Evolutionary conservation across 53 echinoderm and acorn worm species (phyloP).

Genomic region (Echinometra lucunter): DNA sequence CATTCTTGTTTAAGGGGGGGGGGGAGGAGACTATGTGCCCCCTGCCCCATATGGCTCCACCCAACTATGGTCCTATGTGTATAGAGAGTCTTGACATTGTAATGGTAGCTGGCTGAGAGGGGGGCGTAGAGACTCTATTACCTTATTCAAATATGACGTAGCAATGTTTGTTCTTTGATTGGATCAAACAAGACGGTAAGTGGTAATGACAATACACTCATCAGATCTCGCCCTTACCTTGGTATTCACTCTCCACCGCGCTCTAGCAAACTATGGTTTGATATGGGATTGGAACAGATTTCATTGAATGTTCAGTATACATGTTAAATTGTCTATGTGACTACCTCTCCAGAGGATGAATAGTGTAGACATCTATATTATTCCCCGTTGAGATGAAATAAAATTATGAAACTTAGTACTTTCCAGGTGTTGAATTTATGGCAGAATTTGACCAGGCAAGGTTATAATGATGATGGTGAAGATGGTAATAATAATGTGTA

Average conservation of each 20-base stretch:
- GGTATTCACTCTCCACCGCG: not conserved
- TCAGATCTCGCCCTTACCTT: not conserved
- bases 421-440: no score
- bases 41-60: not conserved
- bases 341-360: not conserved
- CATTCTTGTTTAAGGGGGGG: not conserved
- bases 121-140: conserved; percentile 21
- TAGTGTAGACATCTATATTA: not conserved
- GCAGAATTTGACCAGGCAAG: no score
- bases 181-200: conserved; percentile 34
- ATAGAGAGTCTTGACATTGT: conserved; percentile 10
- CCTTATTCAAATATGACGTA: conserved; percentile 47
- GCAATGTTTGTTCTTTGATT: not conserved
- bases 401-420: no score
- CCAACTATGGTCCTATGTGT: not conserved
- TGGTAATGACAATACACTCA: conserved; percentile 1
- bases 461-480: no score
- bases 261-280: not conserved
- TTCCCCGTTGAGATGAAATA: not conserved
- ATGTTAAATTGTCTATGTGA: not conserved
- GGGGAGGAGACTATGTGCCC: not conserved
- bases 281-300: no score
- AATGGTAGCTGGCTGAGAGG: conserved; percentile 20
- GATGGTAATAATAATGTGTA: no score
- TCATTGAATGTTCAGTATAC: not conserved